These are phyloP conservation scores for Sus scrofa DNA, from an alignment of 2,113 vertebrate species.

Conservation along the genomic window DNA sequence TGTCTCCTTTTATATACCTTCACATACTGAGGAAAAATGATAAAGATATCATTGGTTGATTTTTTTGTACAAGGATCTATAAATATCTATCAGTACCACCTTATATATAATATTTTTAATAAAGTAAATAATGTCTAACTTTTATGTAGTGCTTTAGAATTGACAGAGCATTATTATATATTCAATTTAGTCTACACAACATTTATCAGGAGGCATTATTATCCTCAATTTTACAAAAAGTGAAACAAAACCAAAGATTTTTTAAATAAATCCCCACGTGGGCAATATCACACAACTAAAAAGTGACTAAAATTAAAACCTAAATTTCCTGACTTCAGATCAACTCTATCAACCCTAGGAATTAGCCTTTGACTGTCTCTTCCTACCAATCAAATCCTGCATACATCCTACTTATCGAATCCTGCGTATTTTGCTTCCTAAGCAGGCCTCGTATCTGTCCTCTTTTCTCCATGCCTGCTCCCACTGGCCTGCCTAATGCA, in stretches of 20 bases:
- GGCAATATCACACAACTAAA: neutral
- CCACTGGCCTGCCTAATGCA: neutral
- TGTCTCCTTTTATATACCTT: neutral
- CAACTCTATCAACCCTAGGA: no score
- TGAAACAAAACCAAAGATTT: neutral
- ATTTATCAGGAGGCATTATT: neutral
- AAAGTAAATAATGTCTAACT: neutral
- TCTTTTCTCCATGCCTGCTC: neutral
- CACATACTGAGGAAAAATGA: neutral
- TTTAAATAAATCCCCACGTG: neutral
- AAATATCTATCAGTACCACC: neutral
- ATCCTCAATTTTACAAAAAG: neutral
- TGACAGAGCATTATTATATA: neutral
- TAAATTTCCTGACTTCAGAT: neutral
- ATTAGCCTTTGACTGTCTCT: no score
- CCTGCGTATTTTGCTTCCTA: neutral
- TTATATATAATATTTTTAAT: neutral
- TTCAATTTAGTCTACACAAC: neutral
- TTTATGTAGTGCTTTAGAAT: neutral
- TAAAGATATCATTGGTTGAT: neutral
- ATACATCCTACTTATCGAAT: neutral
- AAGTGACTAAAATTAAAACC: neutral
- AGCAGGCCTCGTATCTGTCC: neutral
- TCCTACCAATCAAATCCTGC: no score
- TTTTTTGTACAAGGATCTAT: neutral